Base-by-base conservation (phyloP, 2,797 vertebrate species). In the Protosalanx chinensis region DNA sequence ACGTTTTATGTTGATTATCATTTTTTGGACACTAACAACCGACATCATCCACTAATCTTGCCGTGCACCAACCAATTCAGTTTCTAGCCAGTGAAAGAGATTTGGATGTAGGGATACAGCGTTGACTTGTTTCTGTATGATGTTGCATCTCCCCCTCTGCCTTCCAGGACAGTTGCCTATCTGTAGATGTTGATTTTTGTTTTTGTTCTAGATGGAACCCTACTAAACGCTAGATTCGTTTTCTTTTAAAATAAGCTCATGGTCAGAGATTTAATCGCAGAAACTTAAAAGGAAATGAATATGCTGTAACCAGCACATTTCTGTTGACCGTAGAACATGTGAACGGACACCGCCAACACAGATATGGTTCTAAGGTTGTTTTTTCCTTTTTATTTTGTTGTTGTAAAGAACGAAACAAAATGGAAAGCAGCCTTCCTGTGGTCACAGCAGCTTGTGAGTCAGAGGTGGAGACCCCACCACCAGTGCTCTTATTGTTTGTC, bases 401-500 rank as follows among this genome's bases (percentile, higher is more conserved):
- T 16, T n/a, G 51, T 53, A n/a, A n/a, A 56, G 15, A 16, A 7
- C 2, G 4, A 13, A 61, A 6, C 3, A 30, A 1, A 59, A 56
- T 30, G n/a, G 7, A 61, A 27, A 32, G 30, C 6, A 35, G 51
- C 32, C 30, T 41, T 20, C n/a, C 20, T 5, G 29, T 53, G 6
- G 15, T 15, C 61, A 41, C 16, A 35, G 67, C 71, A 67, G 78
- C 72, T 63, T 67, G 30, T 37, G 58, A 53, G 58, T 62, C 32
- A 70, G 68, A 75, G 75, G 64, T 75, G 35, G 68, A 67, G 70
- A 57, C 53, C 74, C 80, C 85, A 88, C 87, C 87, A 85, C 76
- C 80, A 88, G 86, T 88, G 87, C 88, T 85, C 84, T 88, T 88
- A 82, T 72, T 58, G 62, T 71, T 64, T 53, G 76, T 82, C 68